Base-by-base conservation (phyloP, 1,140 invertebrate species). In the Nylanderia fulva region DNA sequence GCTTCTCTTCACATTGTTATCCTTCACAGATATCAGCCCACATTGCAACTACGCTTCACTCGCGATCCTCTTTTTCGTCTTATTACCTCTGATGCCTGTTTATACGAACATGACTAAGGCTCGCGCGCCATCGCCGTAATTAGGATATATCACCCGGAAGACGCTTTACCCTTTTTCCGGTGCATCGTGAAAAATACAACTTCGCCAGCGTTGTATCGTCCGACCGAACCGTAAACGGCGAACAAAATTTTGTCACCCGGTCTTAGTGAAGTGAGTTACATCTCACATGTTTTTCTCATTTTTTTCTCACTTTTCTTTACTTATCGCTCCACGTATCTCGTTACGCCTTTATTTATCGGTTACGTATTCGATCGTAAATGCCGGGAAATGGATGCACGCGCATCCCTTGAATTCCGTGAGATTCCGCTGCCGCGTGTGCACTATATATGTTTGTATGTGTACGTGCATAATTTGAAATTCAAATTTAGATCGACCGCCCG, bases 271-370 rank as follows among this genome's bases (percentile, higher is more conserved):
- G 58, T 76, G 52, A 84, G 58, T 84, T 84, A 76, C n/a, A 61
- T 1, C 13, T 27, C 4, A n/a, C 29, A 9, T 4, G 42, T 18
- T 48, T 6, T 48, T 4, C 71, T 7, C 6, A 9, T 56, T 84
- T 84, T 74, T 76, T n/a, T 45, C 24, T 27, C 61, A 13, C 2
- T 36, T 52, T 39, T 4, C 45, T 27, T 60, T 36, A 58, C 52
- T 72, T 82, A 45, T 58, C 29, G 29, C 45, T n/a, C 21, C 52
- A 48, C 36, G 33, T 82, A 58, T 58, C 13, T 48, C 66, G 54
- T 82, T 82, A 82, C 52, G 52, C 58, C 52, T 63, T 84, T 84
- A 84, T 76, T 84, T 84, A 84, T 76, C 33, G 72, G 72, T 45
- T 42, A 39, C 33, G 45, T 29, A n/a, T 29, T 72, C 18, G 48